Evolutionary conservation across 1,140 invertebrate genomes (phyloP).

Genomic region (Acromyrmex heyeri): DNA sequence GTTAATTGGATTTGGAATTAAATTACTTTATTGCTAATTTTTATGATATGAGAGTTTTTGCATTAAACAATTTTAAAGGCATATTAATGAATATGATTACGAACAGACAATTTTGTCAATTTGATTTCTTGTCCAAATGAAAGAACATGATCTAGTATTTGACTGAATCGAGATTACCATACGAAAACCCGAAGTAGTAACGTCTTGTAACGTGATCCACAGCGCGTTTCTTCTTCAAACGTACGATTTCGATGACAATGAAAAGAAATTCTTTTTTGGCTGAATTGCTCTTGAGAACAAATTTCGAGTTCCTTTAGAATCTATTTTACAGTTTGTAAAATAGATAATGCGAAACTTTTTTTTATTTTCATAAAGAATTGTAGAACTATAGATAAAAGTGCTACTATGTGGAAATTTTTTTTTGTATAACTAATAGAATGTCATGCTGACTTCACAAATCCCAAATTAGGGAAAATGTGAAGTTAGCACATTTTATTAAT

Average conservation of each 20-base stretch:
- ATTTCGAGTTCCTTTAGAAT: conserved; percentile 48
- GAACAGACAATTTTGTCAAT: conserved; percentile 4
- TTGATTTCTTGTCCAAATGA: conserved; percentile 7
- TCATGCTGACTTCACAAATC: no score
- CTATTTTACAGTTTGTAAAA: no score
- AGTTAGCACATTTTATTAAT: no score
- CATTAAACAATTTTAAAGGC: not conserved
- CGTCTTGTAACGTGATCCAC: conserved; percentile 63
- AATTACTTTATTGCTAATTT: not conserved
- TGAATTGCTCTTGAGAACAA: conserved; percentile 1
- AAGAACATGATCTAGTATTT: not conserved
- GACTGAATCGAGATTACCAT: not conserved
- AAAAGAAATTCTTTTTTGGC: conserved; percentile 41
- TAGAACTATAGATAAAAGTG: no score
- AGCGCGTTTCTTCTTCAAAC: conserved; percentile 11
- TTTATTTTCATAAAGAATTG: no score
- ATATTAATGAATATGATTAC: not conserved
- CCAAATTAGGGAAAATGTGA: no score
- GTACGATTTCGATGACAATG: conserved; percentile 39
- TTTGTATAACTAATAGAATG: no score
- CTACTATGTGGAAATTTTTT: no score
- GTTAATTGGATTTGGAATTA: not conserved
- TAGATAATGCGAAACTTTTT: no score
- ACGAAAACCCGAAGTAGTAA: not conserved
- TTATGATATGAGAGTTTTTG: not conserved